phyloP scores from a whole-genome alignment of 2,797 vertebrate genomes.

The Argya squamiceps region DNA sequence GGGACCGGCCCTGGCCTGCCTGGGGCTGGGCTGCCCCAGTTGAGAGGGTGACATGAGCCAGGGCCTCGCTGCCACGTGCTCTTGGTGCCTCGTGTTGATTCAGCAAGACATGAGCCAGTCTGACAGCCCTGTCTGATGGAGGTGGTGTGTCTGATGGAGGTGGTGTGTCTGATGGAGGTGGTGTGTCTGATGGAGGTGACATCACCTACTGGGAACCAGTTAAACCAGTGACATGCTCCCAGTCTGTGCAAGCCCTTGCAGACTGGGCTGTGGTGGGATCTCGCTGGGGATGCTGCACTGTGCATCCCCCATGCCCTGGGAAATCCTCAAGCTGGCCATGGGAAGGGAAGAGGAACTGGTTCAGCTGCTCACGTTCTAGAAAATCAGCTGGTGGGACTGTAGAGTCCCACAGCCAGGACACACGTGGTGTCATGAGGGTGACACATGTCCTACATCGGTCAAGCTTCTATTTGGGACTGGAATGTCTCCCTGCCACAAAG shows the following conservation, averaged over 20 bases:
- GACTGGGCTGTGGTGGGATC: neutral
- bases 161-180: neutral
- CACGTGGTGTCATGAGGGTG: rapidly evolving
- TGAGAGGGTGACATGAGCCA: neutral
- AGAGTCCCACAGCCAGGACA: rapidly evolving
- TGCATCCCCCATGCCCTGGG: rapidly evolving
- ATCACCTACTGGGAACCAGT: conserved; percentile 14
- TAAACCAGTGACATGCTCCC: neutral
- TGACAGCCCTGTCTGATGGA: neutral
- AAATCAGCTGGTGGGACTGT: neutral
- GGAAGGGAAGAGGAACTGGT: neutral
- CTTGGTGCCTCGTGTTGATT: neutral
- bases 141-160: neutral
- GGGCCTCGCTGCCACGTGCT: neutral
- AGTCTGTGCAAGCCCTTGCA: neutral
- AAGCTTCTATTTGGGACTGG: neutral
- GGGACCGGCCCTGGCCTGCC: neutral
- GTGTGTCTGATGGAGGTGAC: conserved; percentile 9
- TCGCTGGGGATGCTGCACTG: neutral
- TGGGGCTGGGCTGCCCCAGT: neutral
- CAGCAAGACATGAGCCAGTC: conserved; percentile 43
- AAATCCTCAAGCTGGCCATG: rapidly evolving
- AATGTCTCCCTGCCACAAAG: rapidly evolving
- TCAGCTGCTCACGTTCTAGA: rapidly evolving
- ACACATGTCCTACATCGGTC: rapidly evolving